Percentiles rank a stretch among this genome's conserved stretches.
These are phyloP conservation scores for Meandrina meandrites DNA, from an alignment of 92 coral and sea anemone genomes.

Conservation along the genomic window DNA sequence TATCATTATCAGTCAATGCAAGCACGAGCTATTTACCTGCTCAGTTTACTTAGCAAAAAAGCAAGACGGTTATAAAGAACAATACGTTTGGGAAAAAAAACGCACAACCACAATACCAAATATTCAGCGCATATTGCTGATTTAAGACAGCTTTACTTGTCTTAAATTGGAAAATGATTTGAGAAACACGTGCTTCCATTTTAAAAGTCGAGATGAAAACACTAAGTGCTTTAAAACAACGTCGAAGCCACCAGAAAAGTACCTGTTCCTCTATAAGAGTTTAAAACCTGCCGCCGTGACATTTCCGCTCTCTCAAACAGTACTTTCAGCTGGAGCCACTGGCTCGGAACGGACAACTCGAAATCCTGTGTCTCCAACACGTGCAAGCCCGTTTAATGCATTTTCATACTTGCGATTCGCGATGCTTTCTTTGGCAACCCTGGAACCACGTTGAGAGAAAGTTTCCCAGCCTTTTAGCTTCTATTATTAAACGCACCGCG, in stretches of 20 bases:
- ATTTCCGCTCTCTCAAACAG: not conserved
- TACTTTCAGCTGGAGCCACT: constrained; percentile 26
- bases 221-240: too few species aligned
- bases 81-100: not conserved
- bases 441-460: not conserved
- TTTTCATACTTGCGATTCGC: not conserved
- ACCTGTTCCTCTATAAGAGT: constrained; percentile 2
- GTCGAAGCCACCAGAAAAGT: constrained; percentile 11
- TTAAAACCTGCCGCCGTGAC: not conserved
- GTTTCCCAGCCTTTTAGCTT: constrained; percentile 18
- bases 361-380: not conserved
- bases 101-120: not conserved
- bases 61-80: not conserved
- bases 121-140: not conserved
- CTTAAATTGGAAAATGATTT: constrained; percentile 3
- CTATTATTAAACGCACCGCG: constrained; percentile 6
- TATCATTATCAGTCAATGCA: not conserved
- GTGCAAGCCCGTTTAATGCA: not conserved
- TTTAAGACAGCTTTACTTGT: not conserved
- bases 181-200: constrained; percentile 8
- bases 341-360: constrained; percentile 9
- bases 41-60: not conserved
- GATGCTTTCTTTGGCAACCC: not conserved
- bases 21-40: not conserved
- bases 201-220: not conserved